These are phyloP conservation scores for Amniataba percoides DNA, from an alignment of 2,797 vertebrate genomes.

Conservation along the genomic window DNA sequence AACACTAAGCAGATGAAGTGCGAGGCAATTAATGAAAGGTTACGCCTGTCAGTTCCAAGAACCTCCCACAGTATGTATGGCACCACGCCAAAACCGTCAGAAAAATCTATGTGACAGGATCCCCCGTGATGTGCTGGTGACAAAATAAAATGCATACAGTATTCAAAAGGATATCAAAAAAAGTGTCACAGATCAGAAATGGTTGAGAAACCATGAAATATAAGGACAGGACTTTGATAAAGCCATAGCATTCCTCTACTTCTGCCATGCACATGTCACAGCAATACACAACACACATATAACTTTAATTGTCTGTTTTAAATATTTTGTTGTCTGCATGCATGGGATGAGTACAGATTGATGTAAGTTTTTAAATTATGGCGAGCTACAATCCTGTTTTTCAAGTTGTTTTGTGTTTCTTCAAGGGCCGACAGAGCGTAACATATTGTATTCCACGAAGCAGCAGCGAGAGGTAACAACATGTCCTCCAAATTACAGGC, in stretches of 20 bases:
- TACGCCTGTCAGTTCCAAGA: conserved; percentile 62
- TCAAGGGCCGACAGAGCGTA: not conserved
- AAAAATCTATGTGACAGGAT: conserved; percentile 43
- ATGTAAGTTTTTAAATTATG: not conserved
- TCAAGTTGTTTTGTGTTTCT: not conserved
- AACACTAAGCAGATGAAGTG: conserved; percentile 72
- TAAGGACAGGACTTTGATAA: not conserved
- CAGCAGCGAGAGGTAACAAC: not conserved
- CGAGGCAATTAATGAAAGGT: conserved; percentile 81
- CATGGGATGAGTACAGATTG: not conserved
- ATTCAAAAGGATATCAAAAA: conserved; percentile 6
- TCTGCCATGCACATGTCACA: not conserved
- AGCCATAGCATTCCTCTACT: not conserved
- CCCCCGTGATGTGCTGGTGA: conserved; percentile 4
- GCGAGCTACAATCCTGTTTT: not conserved
- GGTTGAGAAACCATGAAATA: not conserved
- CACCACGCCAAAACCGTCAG: conserved; percentile 35
- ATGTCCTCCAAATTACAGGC: not conserved
- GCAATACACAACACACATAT: not conserved
- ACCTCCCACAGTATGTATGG: conserved; percentile 53
- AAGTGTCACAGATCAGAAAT: not conserved
- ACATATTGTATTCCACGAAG: not conserved
- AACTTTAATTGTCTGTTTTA: not conserved
- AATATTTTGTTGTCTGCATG: not conserved
- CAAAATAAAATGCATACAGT: conserved; percentile 8